These are phyloP conservation scores for Ramazzottius varieornatus DNA, from an alignment of 2,888 invertebrate genomes.

Conservation along the genomic window DNA sequence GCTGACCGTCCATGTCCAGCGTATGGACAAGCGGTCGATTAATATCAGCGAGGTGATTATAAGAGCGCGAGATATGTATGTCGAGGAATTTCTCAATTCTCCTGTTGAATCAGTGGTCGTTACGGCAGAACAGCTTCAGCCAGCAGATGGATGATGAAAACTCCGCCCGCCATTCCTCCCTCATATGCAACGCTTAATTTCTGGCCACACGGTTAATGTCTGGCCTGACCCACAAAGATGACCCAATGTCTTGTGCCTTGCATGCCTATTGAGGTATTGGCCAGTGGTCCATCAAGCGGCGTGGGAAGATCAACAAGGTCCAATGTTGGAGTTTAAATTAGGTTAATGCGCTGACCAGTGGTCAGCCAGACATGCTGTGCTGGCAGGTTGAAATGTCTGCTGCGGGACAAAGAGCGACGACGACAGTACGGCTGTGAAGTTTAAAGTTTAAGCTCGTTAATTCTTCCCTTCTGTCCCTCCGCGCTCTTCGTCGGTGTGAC, in stretches of 20 bases:
- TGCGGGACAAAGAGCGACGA: background rate
- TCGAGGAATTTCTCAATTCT: background rate
- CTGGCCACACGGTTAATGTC: background rate
- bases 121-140: background rate
- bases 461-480: background rate
- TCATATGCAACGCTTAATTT: too few relatives aligned
- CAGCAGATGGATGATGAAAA: too few relatives aligned
- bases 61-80: background rate
- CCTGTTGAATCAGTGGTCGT: background rate
- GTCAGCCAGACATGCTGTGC: too few relatives aligned
- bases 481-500: too few relatives aligned
- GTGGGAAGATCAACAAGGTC: conserved; percentile 3
- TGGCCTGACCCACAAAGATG: background rate
- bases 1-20: background rate
- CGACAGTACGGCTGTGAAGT: background rate
- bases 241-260: background rate
- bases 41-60: background rate
- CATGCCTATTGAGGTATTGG: background rate
- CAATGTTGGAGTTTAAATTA: background rate
- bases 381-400: background rate
- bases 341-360: background rate
- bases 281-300: background rate
- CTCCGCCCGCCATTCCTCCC: too few relatives aligned
- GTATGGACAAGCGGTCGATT: background rate
- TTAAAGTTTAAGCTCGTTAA: conserved; percentile 4